Evolutionary conservation across 2,113 vertebrate species (phyloP).

Genomic region (Nymphicus hollandicus): DNA sequence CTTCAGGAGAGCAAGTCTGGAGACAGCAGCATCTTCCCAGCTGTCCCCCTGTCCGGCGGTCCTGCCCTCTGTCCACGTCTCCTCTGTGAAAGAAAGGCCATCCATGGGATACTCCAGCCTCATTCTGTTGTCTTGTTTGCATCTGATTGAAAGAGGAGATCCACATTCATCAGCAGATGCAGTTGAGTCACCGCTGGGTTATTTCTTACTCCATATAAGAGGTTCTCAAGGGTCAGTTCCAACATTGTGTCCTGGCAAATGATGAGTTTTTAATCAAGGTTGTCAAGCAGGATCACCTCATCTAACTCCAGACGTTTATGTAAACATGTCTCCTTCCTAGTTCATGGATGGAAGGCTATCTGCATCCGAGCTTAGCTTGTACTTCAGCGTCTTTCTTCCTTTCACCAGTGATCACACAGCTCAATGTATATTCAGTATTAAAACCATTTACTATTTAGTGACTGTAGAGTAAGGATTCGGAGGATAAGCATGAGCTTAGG

Average conservation of each 20-base stretch:
- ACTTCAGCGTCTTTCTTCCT: background rate
- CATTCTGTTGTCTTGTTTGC: background rate
- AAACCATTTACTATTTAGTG: background rate
- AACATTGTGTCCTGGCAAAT: background rate
- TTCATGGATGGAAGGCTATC: background rate
- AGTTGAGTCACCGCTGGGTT: constrained; percentile 11
- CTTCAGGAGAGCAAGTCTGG: background rate
- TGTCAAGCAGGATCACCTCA: background rate
- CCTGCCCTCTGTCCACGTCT: background rate
- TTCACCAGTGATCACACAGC: background rate
- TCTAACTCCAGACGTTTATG: background rate
- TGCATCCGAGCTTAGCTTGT: background rate
- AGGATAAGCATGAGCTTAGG: background rate
- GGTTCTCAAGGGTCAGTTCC: background rate
- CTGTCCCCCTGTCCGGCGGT: rapidly evolving
- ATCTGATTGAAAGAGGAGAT: background rate
- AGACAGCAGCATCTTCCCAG: background rate
- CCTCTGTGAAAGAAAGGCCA: background rate
- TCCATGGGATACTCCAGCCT: background rate
- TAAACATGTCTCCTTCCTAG: background rate
- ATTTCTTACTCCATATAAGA: background rate
- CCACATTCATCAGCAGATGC: background rate
- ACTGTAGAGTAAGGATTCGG: background rate
- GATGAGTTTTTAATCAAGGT: background rate
- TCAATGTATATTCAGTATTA: background rate